Evolutionary conservation across 2,797 vertebrate genomes (phyloP), one percentile per base, ranked within the genome.

Genomic region (Enteromius anoplus): DNA sequence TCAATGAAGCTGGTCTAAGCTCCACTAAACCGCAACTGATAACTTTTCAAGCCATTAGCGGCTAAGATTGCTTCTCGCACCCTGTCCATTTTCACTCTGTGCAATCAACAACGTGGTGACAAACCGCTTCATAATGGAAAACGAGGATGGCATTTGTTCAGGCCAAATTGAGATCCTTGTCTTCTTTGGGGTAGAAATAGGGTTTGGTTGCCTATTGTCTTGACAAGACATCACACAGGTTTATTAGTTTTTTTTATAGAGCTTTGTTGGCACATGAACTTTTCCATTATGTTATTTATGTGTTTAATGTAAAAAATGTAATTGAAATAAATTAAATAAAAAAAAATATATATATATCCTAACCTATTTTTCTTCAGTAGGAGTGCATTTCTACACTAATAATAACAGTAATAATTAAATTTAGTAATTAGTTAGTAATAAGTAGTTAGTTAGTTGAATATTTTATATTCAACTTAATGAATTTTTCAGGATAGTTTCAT

Each of bases 21-120:
- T 93, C 90, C 92, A 91, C 92, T 94, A 94, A 94, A 92, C 93
- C 86, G 89, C 93, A 91, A 93, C 92, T 92, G 92, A 95, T 95
- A 95, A 94, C 92, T 93, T 93, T 94, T 90, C 92, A 93, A 93
- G 92, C 92, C 93, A 94, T 95, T 95, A 94, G 91, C 64, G 84
- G 90, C 87, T 89, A 84, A 92, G 92, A 94, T 93, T 94, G 93
- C 91, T 90, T 93, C 91, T 91, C 88, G 86, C 85, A 89, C 85
- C 91, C 92, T 87, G 88, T 87, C 85, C 86, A 80, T 88, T 88
- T 89, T 87, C 85, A 85, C 86, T 87, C 86, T 51, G 65, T 62
- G 87, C 89, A 92, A 92, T 93, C 92, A 93, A 92, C 89, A 90
- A 90, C 88, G 89, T 89, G 89, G 90, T 86, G 89, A 91, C 88